phyloP scores from a whole-genome alignment of 2,797 vertebrate genomes.

The Coregonus sp. region DNA sequence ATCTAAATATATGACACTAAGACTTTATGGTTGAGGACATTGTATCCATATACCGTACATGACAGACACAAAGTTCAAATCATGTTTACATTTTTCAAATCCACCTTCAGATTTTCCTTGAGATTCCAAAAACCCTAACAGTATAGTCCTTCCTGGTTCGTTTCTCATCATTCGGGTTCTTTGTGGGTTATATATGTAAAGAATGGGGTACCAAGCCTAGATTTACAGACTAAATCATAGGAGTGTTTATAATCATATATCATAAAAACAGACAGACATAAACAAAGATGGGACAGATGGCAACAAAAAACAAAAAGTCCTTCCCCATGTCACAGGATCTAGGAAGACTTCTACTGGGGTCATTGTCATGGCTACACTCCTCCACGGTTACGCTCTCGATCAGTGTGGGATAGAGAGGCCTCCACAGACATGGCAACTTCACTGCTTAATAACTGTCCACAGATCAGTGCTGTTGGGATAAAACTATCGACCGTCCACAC shows the following conservation, averaged over 20 bases:
- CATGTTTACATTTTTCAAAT: background rate
- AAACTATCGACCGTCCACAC: background rate
- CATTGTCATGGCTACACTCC: constrained; percentile 34
- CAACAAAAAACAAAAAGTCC: constrained; percentile 63
- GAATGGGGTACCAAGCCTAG: constrained; percentile 49
- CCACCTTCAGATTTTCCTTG: background rate
- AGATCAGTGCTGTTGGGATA: background rate
- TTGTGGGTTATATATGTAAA: background rate
- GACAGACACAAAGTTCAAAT: background rate
- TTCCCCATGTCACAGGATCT: constrained; percentile 36
- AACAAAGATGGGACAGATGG: constrained; percentile 59
- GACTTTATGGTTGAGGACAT: background rate
- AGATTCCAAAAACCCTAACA: background rate
- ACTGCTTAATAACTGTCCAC: constrained; percentile 14
- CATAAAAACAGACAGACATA: constrained; percentile 69
- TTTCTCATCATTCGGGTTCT: background rate
- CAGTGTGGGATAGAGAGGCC: constrained; percentile 19
- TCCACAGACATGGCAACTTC: constrained; percentile 42
- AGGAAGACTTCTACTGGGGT: constrained; percentile 38
- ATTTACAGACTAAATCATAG: constrained; percentile 59
- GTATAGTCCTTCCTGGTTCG: background rate
- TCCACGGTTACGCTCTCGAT: constrained; percentile 3
- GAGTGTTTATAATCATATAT: constrained; percentile 68
- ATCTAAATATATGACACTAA: background rate
- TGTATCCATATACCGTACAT: background rate